phyloP scores from a whole-genome alignment of 2,888 invertebrate species.

The Yponomeuta cagnagella region DNA sequence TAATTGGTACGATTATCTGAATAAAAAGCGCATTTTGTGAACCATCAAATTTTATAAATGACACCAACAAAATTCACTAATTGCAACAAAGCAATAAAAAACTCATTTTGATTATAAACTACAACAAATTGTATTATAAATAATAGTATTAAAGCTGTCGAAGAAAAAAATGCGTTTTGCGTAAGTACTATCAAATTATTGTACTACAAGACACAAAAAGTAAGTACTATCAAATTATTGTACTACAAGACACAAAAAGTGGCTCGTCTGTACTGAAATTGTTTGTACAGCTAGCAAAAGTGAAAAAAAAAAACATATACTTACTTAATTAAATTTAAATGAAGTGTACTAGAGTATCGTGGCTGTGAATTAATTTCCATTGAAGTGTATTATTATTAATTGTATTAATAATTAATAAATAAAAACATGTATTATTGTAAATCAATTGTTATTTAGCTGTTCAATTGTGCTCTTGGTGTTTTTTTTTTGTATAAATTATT shows the following conservation, averaged over 20 bases:
- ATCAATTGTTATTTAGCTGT: conserved; percentile 11
- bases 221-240: not conserved
- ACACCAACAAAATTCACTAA: too few species aligned
- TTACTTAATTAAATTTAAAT: conserved; percentile 16
- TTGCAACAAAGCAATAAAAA: too few species aligned
- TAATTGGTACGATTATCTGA: too few species aligned
- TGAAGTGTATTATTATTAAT: conserved; percentile 16
- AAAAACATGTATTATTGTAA: conserved; percentile 11
- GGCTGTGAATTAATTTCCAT: conserved; percentile 29
- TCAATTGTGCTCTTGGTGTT: conserved; percentile 10
- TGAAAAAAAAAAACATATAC: conserved; percentile 5
- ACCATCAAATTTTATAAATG: too few species aligned
- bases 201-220: not conserved
- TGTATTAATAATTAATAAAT: conserved; percentile 1
- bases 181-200: too few species aligned
- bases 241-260: not conserved
- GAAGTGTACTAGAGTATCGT: conserved; percentile 22
- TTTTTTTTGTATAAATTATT: not conserved
- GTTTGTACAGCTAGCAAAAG: not conserved
- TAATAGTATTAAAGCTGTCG: too few species aligned
- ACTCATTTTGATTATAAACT: too few species aligned
- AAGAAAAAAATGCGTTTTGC: too few species aligned
- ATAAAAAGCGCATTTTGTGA: too few species aligned
- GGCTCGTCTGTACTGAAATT: not conserved
- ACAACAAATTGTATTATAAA: too few species aligned